Base-by-base conservation (phyloP, 1,140 invertebrate genomes). In the Sarcophaga peregrina region DNA sequence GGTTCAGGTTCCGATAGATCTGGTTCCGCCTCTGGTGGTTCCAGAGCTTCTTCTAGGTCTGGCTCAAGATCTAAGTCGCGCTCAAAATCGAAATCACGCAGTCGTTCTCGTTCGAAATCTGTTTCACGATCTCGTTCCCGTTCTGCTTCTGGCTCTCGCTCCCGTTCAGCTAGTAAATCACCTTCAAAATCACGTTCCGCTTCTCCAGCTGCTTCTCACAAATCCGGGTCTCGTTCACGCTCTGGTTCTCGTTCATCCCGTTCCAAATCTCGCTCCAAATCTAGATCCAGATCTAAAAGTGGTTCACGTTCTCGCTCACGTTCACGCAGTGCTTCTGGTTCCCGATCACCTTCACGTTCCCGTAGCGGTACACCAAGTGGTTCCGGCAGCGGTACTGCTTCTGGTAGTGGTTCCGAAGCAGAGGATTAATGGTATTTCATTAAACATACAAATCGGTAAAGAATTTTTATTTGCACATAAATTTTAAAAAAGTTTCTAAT, bases 91-190 rank as follows among this genome's bases (percentile, higher is more conserved):
- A 83, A 91, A 78, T 78, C 75, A 50, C 83, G 85, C 83, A 82
- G 81, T 68, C 84, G 91, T 76, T 90, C 90, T 52, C 91, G 90
- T 82, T 87, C 81, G 87, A 89, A 25, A 46, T 84, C 83, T 82
- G 86, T 84, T 9, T 86, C 86, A 7, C 85, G 86, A 5, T 86
- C 87, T 25, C 85, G 83, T 15, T 91, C 89, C 25, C 25, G 25
- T 50, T 89, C 89, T 8, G 85, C 85, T 6, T 92, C 91, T 5
- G 85, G 90, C 9, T 91, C 90, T 8, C 84, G 87, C 52, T 91
- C 91, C 74, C 87, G 89, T 8, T 92, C 91, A 5, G 89, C 84
- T 15, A 88, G 87, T 48, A 83, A 91, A 76, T 90, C 90, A 68
- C 91, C 91, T n/a, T 90, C 90, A 47, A 83, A 86, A 62, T 90